Conservation (phyloP, 2,113 vertebrate genomes). For the Lethenteron reissneri region DNA sequence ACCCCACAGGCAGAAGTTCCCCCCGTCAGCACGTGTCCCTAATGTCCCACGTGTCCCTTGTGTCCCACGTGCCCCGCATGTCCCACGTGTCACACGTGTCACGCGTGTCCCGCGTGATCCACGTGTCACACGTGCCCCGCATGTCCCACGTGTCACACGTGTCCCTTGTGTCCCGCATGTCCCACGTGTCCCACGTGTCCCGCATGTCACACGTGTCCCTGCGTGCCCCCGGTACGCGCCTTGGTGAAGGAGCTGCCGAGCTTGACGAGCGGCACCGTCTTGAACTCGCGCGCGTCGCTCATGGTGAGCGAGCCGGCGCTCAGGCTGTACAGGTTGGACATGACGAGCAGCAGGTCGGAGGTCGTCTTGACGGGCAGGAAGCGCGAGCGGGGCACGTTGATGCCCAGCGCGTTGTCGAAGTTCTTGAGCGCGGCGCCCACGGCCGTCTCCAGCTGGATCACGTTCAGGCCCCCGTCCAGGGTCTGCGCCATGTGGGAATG, state of each 20-base stretch:
- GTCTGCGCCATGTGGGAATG: slow-evolving; percentile 27
- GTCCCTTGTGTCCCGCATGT: too few relatives aligned
- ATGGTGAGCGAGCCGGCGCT: slow-evolving; percentile 80
- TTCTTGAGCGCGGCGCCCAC: slow-evolving; percentile 90
- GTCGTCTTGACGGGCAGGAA: slow-evolving; percentile 95
- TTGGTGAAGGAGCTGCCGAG: slow-evolving; percentile 96
- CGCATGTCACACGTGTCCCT: too few relatives aligned
- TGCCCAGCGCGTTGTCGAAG: slow-evolving; percentile 85
- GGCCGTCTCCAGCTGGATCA: slow-evolving; percentile 90
- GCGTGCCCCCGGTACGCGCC: slow-evolving; percentile 22
- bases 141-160: too few relatives aligned
- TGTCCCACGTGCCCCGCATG: too few relatives aligned
- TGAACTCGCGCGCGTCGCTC: slow-evolving; percentile 85
- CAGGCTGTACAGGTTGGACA: slow-evolving; percentile 98
- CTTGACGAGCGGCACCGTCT: slow-evolving; percentile 78
- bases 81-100: too few relatives aligned
- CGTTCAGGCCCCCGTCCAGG: slow-evolving; percentile 77
- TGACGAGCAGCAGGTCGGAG: slow-evolving; percentile 83
- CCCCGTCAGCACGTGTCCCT: too few relatives aligned
- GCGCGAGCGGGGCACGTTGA: slow-evolving; percentile 86
- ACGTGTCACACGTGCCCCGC: too few relatives aligned
- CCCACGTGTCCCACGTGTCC: too few relatives aligned
- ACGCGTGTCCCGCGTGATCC: too few relatives aligned
- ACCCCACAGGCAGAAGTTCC: background rate
- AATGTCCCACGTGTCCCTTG: too few relatives aligned